Percentiles rank a stretch among this genome's conserved stretches.
These are phyloP conservation scores for Protaetia brevitarsis DNA, from an alignment of 1,140 invertebrate species.

Conservation along the genomic window DNA sequence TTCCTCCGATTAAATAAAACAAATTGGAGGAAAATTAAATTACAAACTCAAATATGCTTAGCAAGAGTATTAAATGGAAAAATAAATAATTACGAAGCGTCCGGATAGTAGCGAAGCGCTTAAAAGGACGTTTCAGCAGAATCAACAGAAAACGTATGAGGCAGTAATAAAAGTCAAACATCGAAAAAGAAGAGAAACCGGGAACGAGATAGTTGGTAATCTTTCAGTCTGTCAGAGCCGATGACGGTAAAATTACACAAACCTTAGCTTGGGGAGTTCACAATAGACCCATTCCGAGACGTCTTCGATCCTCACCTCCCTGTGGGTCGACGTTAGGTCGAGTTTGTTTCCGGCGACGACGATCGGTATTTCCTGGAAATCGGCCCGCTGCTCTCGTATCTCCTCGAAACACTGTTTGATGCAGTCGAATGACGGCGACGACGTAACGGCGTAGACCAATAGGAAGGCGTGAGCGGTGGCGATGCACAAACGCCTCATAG, in stretches of 20 bases:
- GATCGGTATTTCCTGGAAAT: conserved; percentile 80
- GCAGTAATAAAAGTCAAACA: conserved; percentile 15
- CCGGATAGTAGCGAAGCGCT: not conserved
- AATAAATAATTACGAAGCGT: not conserved
- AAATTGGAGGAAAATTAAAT: no score
- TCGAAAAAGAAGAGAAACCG: not conserved
- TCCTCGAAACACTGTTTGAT: conserved; percentile 81
- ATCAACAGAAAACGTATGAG: conserved; percentile 12
- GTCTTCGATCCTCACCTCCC: conserved; percentile 71
- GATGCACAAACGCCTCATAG: conserved; percentile 82
- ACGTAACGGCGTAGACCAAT: conserved; percentile 83
- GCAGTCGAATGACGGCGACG: conserved; percentile 68
- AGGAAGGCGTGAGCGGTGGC: conserved; percentile 88
- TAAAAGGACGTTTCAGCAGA: not conserved
- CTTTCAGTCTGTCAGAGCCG: not conserved
- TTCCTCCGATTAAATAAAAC: no score
- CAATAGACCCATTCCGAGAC: conserved; percentile 78
- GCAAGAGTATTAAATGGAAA: no score
- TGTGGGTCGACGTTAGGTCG: conserved; percentile 63
- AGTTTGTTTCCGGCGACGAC: conserved; percentile 83
- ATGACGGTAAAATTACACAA: not conserved
- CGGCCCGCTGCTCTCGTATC: conserved; percentile 73
- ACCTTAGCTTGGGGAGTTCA: conserved; percentile 69
- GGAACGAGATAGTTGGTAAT: not conserved
- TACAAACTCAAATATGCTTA: no score